Evolutionary conservation across 2,888 invertebrate genomes (phyloP).

Genomic region (Myathropa florea): DNA sequence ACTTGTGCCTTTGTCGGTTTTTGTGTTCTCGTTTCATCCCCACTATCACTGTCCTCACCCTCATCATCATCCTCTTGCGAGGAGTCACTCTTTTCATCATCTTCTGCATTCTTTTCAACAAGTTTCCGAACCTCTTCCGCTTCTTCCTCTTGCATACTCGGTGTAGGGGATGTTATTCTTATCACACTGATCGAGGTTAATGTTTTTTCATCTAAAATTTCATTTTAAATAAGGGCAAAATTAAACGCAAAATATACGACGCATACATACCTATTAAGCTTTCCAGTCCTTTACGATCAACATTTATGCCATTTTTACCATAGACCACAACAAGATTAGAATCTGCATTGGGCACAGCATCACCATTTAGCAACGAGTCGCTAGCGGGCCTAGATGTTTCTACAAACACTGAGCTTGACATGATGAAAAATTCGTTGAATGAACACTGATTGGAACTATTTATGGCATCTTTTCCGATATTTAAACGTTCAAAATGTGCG

Average conservation of each 20-base stretch:
- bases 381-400: slow-evolving; percentile 73
- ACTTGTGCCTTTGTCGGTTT: slow-evolving; percentile 24
- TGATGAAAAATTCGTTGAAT: slow-evolving; percentile 59
- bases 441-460: not conserved
- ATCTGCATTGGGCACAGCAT: slow-evolving; percentile 71
- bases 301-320: slow-evolving; percentile 92
- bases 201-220: slow-evolving; percentile 81
- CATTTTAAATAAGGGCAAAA: not conserved
- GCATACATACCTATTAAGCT: slow-evolving; percentile 90
- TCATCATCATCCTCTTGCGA: slow-evolving; percentile 75
- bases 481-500: not conserved
- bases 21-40: slow-evolving; percentile 82
- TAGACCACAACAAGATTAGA: slow-evolving; percentile 88
- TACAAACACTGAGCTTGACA: slow-evolving; percentile 80
- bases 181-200: slow-evolving; percentile 85
- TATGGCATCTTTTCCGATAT: slow-evolving; percentile 15
- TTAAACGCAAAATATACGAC: not conserved
- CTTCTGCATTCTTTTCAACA: slow-evolving; percentile 70
- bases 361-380: slow-evolving; percentile 38
- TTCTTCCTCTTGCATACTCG: slow-evolving; percentile 79
- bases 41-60: slow-evolving; percentile 83
- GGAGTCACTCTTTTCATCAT: slow-evolving; percentile 72
- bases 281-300: slow-evolving; percentile 90
- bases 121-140: slow-evolving; percentile 76
- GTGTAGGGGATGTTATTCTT: slow-evolving; percentile 81